Conservation (phyloP, 2,113 vertebrate genomes). For the Platysteira castanea region DNA sequence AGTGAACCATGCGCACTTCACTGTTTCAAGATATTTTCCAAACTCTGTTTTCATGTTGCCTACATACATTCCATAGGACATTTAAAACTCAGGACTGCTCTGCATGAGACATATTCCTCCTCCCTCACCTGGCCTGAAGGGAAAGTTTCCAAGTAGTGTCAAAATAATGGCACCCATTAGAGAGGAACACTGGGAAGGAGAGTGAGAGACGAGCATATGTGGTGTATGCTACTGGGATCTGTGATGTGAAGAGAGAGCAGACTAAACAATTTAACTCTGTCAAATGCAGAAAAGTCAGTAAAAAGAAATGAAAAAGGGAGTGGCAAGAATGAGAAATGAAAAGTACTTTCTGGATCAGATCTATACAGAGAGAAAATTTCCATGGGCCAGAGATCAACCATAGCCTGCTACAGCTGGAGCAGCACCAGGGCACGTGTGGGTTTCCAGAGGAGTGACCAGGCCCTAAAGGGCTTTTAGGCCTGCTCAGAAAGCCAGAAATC, state of each 20-base stretch:
- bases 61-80: neutral
- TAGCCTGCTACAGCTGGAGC: neutral
- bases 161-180: neutral
- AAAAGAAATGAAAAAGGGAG: neutral
- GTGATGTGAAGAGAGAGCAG: neutral
- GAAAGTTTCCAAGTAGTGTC: neutral
- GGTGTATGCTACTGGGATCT: neutral
- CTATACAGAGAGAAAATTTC: neutral
- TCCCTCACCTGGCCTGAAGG: neutral
- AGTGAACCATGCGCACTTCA: neutral
- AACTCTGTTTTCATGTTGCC: neutral
- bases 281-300: neutral
- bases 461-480: neutral
- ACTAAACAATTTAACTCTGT: neutral
- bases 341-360: neutral
- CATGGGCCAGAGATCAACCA: neutral
- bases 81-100: neutral
- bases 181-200: neutral
- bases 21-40: neutral
- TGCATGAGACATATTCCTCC: fast-evolving
- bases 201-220: fast-evolving
- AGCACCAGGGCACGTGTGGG: neutral
- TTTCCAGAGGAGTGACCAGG: neutral
- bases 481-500: neutral
- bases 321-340: neutral